phyloP scores from a whole-genome alignment of 2,113 vertebrate species.

The Xenopus laevis region DNA sequence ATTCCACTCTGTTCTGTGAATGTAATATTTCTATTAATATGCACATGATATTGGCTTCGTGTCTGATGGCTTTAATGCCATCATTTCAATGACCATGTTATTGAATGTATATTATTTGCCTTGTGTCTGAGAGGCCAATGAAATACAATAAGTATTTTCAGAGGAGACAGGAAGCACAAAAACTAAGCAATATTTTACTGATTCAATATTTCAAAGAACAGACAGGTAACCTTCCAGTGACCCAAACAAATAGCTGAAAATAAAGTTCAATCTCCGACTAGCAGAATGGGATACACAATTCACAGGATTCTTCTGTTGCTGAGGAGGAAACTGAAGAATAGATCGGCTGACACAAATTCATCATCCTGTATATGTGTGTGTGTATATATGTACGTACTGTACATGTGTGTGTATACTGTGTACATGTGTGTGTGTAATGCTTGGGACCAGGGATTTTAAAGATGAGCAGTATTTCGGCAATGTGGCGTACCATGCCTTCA shows the following conservation, averaged over 20 bases:
- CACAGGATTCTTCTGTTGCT: not conserved
- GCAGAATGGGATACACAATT: constrained; percentile 14
- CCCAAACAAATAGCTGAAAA: constrained; percentile 25
- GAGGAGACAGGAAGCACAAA: not conserved
- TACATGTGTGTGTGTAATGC: too few relatives aligned
- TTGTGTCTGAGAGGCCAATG: not conserved
- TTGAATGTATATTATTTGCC: not conserved
- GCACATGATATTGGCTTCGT: too few relatives aligned
- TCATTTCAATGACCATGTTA: not conserved
- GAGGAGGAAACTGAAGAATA: constrained; percentile 9
- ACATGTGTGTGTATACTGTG: too few relatives aligned
- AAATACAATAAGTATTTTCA: not conserved
- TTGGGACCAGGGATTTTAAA: too few relatives aligned
- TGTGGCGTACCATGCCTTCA: too few relatives aligned
- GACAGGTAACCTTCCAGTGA: constrained; percentile 35
- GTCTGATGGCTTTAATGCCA: too few relatives aligned
- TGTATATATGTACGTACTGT: too few relatives aligned
- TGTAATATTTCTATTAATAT: too few relatives aligned
- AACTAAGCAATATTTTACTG: constrained; percentile 12
- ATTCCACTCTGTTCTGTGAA: too few relatives aligned
- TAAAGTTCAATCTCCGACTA: constrained; percentile 11
- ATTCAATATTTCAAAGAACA: constrained; percentile 25
- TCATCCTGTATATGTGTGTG: too few relatives aligned
- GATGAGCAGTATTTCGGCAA: too few relatives aligned
- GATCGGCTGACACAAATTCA: constrained; percentile 23